These are phyloP conservation scores for Gnathonemus longibarbis DNA, from an alignment of 2,113 vertebrate species.

Conservation along the genomic window DNA sequence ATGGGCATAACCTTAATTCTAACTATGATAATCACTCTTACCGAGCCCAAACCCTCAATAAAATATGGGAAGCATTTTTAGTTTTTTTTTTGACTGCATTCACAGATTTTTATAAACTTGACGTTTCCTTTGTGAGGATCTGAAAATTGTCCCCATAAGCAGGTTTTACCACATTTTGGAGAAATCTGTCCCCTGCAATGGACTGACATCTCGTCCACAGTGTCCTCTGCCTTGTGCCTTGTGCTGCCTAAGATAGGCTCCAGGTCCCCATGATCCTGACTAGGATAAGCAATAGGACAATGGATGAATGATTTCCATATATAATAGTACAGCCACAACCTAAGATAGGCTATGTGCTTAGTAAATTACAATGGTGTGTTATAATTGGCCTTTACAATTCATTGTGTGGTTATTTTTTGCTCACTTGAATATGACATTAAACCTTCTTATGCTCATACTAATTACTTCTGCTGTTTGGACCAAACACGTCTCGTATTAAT, in stretches of 20 bases:
- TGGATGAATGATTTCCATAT: not conserved
- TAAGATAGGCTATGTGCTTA: not conserved
- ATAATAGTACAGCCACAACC: not conserved
- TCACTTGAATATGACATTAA: not conserved
- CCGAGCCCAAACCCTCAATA: not conserved
- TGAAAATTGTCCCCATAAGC: not conserved
- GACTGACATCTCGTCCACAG: not conserved
- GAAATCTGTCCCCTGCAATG: not conserved
- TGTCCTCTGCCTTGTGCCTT: not conserved
- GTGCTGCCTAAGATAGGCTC: not conserved
- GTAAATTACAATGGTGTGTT: not conserved
- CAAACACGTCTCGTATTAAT: not conserved
- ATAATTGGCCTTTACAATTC: not conserved
- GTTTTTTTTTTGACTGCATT: not conserved
- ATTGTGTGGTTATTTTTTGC: not conserved
- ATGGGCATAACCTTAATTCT: not conserved
- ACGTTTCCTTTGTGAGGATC: not conserved
- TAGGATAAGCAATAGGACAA: not conserved
- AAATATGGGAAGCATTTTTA: not conserved
- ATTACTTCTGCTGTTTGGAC: not conserved
- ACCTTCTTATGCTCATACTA: not conserved
- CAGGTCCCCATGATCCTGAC: not conserved
- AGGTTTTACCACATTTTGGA: not conserved
- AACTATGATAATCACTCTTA: not conserved
- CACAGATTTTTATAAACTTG: not conserved